phyloP scores from a whole-genome alignment of 1,140 invertebrate species.

The Muscidifurax raptorellus region DNA sequence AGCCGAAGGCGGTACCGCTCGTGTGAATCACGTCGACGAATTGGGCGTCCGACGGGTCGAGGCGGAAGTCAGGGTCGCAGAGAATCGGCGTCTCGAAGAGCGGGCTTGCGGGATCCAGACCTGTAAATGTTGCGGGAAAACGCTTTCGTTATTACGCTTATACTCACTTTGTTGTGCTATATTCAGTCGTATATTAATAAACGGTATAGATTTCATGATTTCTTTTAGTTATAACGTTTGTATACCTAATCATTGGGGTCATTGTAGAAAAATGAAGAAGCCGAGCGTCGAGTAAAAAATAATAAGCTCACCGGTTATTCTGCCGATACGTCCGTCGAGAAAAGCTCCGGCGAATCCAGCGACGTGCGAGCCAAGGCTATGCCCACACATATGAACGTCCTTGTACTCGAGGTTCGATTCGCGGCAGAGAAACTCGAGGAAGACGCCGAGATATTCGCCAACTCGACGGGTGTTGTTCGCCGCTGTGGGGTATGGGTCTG shows the following conservation, averaged over 20 bases:
- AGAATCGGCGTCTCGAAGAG: conserved; percentile 69
- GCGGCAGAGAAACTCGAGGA: conserved; percentile 67
- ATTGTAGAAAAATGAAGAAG: no score
- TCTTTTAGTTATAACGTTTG: no score
- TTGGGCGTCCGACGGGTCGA: conserved; percentile 73
- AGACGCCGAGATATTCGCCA: conserved; percentile 66
- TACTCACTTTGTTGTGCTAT: no score
- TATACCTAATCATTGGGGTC: no score
- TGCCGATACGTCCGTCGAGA: conserved; percentile 71
- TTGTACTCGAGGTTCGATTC: conserved; percentile 69
- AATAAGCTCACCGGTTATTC: conserved; percentile 78
- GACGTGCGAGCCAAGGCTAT: conserved; percentile 89
- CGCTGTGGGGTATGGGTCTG: conserved; percentile 66
- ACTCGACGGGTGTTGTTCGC: conserved; percentile 69
- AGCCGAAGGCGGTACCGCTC: conserved; percentile 71
- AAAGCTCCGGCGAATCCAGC: conserved; percentile 82
- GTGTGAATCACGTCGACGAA: conserved; percentile 79
- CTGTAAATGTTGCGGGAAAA: no score
- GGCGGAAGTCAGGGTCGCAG: conserved; percentile 66
- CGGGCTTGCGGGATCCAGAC: conserved; percentile 78
- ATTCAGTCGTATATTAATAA: no score
- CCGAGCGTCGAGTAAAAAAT: not conserved
- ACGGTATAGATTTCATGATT: no score
- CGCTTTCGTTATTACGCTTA: no score
- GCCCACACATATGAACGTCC: conserved; percentile 86